Percentiles rank a stretch among this genome's conserved stretches.
Evolutionary conservation across 2,797 vertebrate genomes (phyloP).

Genomic region (Pseudochromis fuscus): DNA sequence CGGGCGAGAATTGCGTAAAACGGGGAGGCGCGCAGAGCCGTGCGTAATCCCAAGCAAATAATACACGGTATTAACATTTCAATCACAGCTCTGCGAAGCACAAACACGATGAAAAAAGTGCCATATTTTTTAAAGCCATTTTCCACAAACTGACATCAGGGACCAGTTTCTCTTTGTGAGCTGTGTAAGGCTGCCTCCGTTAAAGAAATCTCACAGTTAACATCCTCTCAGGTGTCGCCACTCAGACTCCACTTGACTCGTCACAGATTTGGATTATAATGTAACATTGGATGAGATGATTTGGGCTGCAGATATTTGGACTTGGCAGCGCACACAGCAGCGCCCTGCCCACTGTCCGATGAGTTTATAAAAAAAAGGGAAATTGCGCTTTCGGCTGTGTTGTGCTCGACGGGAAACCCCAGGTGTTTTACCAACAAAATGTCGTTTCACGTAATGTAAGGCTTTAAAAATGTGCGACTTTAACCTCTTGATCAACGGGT

Average conservation of each 20-base stretch:
- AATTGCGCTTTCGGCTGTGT: constrained; percentile 45
- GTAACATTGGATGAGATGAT: constrained; percentile 6
- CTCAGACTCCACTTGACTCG: constrained; percentile 13
- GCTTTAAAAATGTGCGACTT: constrained; percentile 77
- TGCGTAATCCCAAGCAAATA: background rate
- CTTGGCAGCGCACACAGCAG: constrained; percentile 2
- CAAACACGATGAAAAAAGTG: constrained; percentile 34
- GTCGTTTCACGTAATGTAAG: constrained; percentile 76
- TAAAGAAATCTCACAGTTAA: background rate
- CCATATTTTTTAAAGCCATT: constrained; percentile 50
- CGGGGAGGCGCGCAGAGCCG: background rate
- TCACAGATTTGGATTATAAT: constrained; percentile 11
- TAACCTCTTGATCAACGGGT: constrained; percentile 74
- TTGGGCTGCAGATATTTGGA: constrained; percentile 5
- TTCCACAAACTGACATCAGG: constrained; percentile 47
- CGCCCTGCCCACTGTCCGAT: constrained; percentile 49
- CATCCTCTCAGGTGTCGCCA: constrained; percentile 45
- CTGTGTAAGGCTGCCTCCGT: constrained; percentile 9
- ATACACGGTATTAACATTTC: background rate
- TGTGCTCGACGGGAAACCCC: constrained; percentile 57
- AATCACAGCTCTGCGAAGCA: background rate
- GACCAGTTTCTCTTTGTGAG: constrained; percentile 21
- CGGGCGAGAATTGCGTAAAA: constrained; percentile 10
- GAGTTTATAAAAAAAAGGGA: constrained; percentile 44
- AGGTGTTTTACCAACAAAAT: constrained; percentile 61